Base-by-base conservation (phyloP, 30 jellyfish, hydroid and myxozoan genomes). In the Hydra vulgaris region DNA sequence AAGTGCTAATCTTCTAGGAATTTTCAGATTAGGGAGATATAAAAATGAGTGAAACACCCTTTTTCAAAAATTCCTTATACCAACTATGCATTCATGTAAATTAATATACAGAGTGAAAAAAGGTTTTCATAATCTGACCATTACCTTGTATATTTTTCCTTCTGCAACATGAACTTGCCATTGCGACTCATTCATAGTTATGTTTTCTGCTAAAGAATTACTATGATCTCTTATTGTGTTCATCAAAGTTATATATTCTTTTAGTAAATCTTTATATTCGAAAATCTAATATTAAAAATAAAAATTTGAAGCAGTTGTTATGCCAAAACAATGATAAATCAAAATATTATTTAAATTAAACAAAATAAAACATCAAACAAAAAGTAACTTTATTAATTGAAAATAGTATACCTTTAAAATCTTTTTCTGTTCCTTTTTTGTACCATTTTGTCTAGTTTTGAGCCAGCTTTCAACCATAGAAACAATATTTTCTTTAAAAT, bases 261-360 rank as follows among this genome's bases (percentile, higher is more conserved):
- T 40, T 12, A 40, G 12, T 40, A 40, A 40, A 5, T 40, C 61
- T 12, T 40, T 40, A 40, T 40, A 40, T 12, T 40, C 61, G 12
- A 40, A 40, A 40, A 40, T 12, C 61, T 40, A 40, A n/a, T 40
- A 3, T 40, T 3, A 40, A 73, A 0, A 55, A 85, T 71, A 72
- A 72, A 78, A 55, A 67, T 85, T 27, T 54, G 78, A 76, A 81
- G 73, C 53, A 70, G 53, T n/a, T 54, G 8, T 23, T 79, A 66
- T 80, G 76, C 88, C n/a, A n/a, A n/a, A n/a, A n/a, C n/a, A n/a
- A n/a, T 3, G 12, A 12, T 40, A 40, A 40, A 40, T 40, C 12
- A 40, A 3, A 40, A 40, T 3, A 40, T 40, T 3, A 40, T 40
- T 40, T 40, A 3, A 40, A 12, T 40, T 40, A 3, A 3, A 40